Percentiles rank a stretch among this genome's conserved stretches.
Evolutionary conservation across 2,113 vertebrate genomes (phyloP).

Genomic region (Cariama cristata): DNA sequence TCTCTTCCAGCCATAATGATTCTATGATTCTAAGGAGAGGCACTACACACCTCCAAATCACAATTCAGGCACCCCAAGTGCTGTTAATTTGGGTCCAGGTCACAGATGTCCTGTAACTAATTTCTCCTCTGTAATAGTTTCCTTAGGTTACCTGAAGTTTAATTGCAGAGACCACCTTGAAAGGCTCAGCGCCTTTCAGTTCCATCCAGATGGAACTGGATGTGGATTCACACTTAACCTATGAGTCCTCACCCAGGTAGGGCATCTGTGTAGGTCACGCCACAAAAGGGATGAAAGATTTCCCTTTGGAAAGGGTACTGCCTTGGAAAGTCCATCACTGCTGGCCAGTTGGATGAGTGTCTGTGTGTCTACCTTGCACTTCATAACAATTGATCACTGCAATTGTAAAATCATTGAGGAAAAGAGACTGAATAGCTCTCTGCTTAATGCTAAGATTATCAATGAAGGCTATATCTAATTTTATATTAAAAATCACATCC

Average conservation of each 20-base stretch:
- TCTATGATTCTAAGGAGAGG: no score
- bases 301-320: neutral
- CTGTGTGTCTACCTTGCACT: neutral
- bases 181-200: neutral
- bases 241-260: neutral
- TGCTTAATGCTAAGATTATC: neutral
- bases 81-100: neutral
- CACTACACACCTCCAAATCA: neutral
- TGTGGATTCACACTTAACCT: neutral
- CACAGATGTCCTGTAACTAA: neutral
- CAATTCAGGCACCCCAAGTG: neutral
- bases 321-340: neutral
- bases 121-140: neutral
- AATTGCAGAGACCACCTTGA: neutral
- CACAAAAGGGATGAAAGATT: neutral
- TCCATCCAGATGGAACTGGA: neutral
- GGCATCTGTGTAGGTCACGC: neutral
- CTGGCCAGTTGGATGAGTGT: neutral
- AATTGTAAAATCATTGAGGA: neutral
- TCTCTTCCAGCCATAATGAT: no score
- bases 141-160: neutral
- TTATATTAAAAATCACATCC: conserved; percentile 27
- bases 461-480: neutral
- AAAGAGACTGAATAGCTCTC: neutral
- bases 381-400: neutral